Percentiles rank a stretch among this genome's conserved stretches.
Conservation (phyloP, 2,797 vertebrate species). For the Enteromius paludinosus region DNA sequence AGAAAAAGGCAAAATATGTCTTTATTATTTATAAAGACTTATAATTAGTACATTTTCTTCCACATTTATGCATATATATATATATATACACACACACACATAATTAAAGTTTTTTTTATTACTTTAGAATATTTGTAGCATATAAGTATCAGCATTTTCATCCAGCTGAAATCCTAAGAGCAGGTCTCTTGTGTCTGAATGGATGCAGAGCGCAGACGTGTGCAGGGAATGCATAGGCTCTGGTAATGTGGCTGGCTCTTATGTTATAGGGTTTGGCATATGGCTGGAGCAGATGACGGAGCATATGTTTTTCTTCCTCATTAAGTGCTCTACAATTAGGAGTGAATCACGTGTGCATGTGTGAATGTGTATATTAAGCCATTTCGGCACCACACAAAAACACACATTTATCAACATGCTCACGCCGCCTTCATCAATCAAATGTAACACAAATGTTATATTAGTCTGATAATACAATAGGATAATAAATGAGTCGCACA, state of each 20-base stretch:
- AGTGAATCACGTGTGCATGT: slow-evolving; percentile 54
- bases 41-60: too few relatives aligned
- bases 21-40: too few relatives aligned
- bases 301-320: slow-evolving; percentile 64
- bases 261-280: slow-evolving; percentile 64
- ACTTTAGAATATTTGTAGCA: not conserved
- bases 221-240: not conserved
- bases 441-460: slow-evolving; percentile 6
- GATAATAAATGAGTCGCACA: slow-evolving; percentile 20
- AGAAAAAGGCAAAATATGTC: not conserved
- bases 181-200: not conserved
- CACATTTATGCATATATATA: too few relatives aligned
- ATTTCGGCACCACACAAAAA: not conserved
- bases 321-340: slow-evolving; percentile 61
- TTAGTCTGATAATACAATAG: slow-evolving; percentile 13
- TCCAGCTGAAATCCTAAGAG: not conserved
- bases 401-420: slow-evolving; percentile 1
- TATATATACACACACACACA: too few relatives aligned
- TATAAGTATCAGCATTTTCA: not conserved
- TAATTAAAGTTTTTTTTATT: not conserved
- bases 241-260: not conserved
- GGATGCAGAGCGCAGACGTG: too few relatives aligned
- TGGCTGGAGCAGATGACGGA: slow-evolving; percentile 70
- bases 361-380: not conserved
- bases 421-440: not conserved